These are phyloP conservation scores for Muscina levida DNA, from an alignment of 2,888 invertebrate species.

Conservation along the genomic window DNA sequence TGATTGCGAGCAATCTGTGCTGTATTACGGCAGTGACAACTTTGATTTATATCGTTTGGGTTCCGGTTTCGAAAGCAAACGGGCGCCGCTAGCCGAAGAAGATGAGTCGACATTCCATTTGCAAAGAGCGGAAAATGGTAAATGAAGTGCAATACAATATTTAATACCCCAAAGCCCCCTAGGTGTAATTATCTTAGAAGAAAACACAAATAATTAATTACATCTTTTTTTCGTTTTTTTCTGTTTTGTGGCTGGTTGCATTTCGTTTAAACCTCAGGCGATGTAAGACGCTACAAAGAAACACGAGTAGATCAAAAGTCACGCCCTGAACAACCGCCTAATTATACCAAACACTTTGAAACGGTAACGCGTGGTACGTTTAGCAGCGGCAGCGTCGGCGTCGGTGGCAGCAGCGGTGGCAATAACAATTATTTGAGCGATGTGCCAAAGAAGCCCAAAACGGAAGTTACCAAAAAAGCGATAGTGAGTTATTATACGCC, in stretches of 20 bases:
- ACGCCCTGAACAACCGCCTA: conserved; percentile 73
- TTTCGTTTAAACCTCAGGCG: conserved; percentile 70
- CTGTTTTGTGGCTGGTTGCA: not conserved
- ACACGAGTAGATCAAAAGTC: conserved; percentile 76
- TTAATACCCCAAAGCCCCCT: not conserved
- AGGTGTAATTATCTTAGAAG: not conserved
- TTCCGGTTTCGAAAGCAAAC: conserved; percentile 87
- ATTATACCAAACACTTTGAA: conserved; percentile 71
- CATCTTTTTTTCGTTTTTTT: conserved; percentile 1
- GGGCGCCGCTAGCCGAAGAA: conserved; percentile 82
- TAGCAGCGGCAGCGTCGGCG: conserved; percentile 61
- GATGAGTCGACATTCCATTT: conserved; percentile 87
- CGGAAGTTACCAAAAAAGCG: conserved; percentile 73
- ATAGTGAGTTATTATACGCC: conserved; percentile 77
- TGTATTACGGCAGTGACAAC: conserved; percentile 90
- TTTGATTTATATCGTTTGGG: conserved; percentile 92
- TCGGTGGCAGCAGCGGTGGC: conserved; percentile 50
- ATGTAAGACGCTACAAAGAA: conserved; percentile 77
- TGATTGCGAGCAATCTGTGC: conserved; percentile 90
- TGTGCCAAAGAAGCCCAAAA: conserved; percentile 55
- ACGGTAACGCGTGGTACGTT: conserved; percentile 67
- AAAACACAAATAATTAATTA: conserved; percentile 57
- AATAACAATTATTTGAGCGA: conserved; percentile 70
- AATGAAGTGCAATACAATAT: conserved; percentile 32
- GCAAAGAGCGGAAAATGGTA: conserved; percentile 86